Conservation (phyloP, 23 tunicate species). For the Styela clava region DNA sequence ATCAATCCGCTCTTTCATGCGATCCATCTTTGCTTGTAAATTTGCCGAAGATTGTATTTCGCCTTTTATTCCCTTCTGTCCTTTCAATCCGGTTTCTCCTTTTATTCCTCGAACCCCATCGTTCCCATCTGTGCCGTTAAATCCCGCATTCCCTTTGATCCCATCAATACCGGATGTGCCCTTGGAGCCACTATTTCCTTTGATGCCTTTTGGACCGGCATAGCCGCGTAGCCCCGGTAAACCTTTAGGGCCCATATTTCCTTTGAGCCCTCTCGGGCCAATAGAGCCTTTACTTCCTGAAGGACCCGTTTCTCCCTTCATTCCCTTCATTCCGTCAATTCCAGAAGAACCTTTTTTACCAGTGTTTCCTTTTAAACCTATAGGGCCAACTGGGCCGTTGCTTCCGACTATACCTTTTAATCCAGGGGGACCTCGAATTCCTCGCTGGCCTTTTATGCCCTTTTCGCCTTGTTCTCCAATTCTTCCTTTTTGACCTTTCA, state of each 20-base stretch:
- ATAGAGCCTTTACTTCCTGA: not conserved
- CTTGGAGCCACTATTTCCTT: too few relatives aligned
- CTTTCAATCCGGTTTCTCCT: too few relatives aligned
- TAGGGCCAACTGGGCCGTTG: not conserved
- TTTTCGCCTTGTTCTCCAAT: not conserved
- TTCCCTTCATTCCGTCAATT: conserved; percentile 3
- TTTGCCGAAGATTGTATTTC: too few relatives aligned
- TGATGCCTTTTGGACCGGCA: too few relatives aligned
- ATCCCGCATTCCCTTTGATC: not conserved
- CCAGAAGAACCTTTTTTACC: conserved; percentile 21
- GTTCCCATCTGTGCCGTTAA: not conserved
- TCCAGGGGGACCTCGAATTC: conserved; percentile 17
- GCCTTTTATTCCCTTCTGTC: too few relatives aligned
- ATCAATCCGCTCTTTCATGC: too few relatives aligned
- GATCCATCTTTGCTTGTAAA: too few relatives aligned
- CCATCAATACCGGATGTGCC: too few relatives aligned
- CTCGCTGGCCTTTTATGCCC: conserved; percentile 10
- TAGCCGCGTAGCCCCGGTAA: not conserved
- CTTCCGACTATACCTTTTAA: not conserved
- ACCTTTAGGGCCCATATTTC: not conserved
- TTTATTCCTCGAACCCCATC: too few relatives aligned
- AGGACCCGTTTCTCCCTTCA: not conserved
- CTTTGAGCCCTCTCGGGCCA: conserved; percentile 11
- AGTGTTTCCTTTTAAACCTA: conserved; percentile 3
- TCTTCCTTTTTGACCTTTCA: conserved; percentile 9